Evolutionary conservation across 1,140 invertebrate species (phyloP).

Genomic region (Bombyx mandarina): DNA sequence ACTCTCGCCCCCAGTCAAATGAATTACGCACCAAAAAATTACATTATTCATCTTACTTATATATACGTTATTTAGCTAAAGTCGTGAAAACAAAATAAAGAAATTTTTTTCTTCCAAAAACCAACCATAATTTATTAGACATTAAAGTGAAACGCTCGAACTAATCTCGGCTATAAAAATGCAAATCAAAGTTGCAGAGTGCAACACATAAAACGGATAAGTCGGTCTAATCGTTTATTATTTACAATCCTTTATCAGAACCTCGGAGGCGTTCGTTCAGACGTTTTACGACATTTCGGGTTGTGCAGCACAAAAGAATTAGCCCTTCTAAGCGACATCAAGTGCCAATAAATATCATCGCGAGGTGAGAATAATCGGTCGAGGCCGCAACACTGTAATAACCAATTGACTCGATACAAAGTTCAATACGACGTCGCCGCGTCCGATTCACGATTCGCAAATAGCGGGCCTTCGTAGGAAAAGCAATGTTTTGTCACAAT

Average conservation of each 20-base stretch:
- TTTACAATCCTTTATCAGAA: conserved; percentile 59
- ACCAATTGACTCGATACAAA: conserved; percentile 32
- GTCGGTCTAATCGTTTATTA: conserved; percentile 43
- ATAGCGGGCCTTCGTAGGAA: conserved; percentile 61
- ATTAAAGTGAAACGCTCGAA: conserved; percentile 15
- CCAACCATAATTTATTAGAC: conserved; percentile 14
- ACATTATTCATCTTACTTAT: too few relatives aligned
- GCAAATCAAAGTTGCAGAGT: conserved; percentile 35
- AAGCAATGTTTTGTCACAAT: conserved; percentile 69
- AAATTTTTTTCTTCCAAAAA: too few relatives aligned
- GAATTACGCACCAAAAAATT: too few relatives aligned
- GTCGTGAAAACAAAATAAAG: too few relatives aligned
- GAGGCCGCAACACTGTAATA: conserved; percentile 51
- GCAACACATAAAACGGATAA: conserved; percentile 44
- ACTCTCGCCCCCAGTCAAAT: too few relatives aligned
- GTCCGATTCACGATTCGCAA: conserved; percentile 48
- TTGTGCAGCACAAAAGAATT: conserved; percentile 50
- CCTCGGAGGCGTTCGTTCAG: conserved; percentile 35
- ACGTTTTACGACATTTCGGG: conserved; percentile 46
- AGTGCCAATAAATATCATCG: conserved; percentile 58
- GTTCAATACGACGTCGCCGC: conserved; percentile 32
- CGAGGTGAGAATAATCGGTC: conserved; percentile 51
- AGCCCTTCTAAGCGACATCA: conserved; percentile 57
- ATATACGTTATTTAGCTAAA: too few relatives aligned
- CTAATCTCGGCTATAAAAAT: conserved; percentile 38